These are phyloP conservation scores for Notechis scutatus DNA, from an alignment of 2,113 vertebrate species.

Conservation along the genomic window DNA sequence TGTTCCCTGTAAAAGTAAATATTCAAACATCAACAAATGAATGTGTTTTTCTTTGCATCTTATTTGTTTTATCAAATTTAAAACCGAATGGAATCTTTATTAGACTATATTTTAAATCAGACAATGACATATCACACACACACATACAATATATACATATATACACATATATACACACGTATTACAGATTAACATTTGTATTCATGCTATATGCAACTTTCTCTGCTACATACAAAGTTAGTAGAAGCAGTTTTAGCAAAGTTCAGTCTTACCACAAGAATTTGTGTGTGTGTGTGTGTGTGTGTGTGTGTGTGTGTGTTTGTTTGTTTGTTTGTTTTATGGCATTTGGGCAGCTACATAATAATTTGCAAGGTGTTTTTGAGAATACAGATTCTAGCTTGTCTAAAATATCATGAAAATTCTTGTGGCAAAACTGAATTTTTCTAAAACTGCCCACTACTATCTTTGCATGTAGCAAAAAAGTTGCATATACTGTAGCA, in stretches of 20 bases:
- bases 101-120: background rate
- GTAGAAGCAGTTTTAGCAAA: background rate
- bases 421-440: background rate
- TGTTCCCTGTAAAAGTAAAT: conserved; percentile 78
- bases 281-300: background rate
- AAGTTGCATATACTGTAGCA: background rate
- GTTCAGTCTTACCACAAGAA: background rate
- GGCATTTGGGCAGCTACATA: background rate
- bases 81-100: background rate
- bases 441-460: background rate
- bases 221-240: background rate
- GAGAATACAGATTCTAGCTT: background rate
- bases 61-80: background rate
- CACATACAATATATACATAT: background rate
- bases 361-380: background rate
- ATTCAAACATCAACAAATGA: background rate
- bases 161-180: background rate
- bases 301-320: too few species aligned
- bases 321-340: background rate
- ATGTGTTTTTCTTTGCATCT: background rate
- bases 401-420: background rate
- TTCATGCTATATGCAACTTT: background rate
- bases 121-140: background rate
- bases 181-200: background rate
- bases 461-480: background rate